phyloP scores from a whole-genome alignment of 2,113 vertebrate genomes.

The Rutilus rutilus region DNA sequence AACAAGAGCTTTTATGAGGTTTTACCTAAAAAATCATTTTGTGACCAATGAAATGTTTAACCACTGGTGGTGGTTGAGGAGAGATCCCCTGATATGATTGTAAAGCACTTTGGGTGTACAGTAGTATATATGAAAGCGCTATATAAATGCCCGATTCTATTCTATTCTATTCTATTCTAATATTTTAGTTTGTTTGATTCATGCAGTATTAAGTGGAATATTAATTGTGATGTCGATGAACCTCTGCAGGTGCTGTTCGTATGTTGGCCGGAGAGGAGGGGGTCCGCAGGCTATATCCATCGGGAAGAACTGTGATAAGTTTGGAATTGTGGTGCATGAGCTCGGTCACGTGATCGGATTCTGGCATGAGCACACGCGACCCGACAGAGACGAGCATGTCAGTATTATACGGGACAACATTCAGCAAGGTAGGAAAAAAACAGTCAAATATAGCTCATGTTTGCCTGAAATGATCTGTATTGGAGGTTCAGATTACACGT shows the following conservation, averaged over 20 bases:
- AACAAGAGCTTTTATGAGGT: too few relatives aligned
- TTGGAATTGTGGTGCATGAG: conserved; percentile 70
- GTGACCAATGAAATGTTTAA: background rate
- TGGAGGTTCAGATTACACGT: background rate
- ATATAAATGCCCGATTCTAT: too few relatives aligned
- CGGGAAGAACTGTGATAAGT: conserved; percentile 71
- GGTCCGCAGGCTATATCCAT: conserved; percentile 71
- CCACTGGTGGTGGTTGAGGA: too few relatives aligned
- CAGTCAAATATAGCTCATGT: background rate
- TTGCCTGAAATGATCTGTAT: background rate
- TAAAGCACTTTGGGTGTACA: too few relatives aligned
- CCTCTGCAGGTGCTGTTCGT: conserved; percentile 65
- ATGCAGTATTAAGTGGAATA: background rate
- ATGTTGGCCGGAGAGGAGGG: conserved; percentile 64
- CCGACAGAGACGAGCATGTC: conserved; percentile 67
- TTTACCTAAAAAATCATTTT: background rate
- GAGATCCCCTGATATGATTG: too few relatives aligned
- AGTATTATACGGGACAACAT: conserved; percentile 68
- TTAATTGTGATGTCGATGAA: background rate
- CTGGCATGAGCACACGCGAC: conserved; percentile 71
- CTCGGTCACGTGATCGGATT: conserved; percentile 70
- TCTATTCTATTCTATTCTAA: too few relatives aligned
- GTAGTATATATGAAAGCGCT: too few relatives aligned
- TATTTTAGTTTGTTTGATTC: background rate
- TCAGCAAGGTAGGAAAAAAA: conserved; percentile 62